Conservation (phyloP, 2,113 vertebrate genomes). For the Platichthys stellatus region DNA sequence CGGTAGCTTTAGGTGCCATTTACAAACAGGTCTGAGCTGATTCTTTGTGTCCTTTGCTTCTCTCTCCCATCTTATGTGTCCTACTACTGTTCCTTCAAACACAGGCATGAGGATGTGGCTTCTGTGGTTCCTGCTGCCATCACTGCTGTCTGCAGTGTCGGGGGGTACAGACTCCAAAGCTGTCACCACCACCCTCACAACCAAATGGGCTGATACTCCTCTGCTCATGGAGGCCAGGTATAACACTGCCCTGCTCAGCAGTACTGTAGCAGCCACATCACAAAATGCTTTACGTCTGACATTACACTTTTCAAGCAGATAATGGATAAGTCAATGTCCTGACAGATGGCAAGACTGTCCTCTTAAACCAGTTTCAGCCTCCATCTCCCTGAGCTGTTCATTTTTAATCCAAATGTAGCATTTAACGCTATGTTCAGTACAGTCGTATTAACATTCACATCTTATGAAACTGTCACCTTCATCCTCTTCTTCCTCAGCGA, state of each 20-base stretch:
- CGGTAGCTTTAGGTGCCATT: neutral
- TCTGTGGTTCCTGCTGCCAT: conserved; percentile 76
- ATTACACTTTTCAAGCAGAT: conserved; percentile 15
- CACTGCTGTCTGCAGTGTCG: conserved; percentile 79
- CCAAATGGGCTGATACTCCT: conserved; percentile 94
- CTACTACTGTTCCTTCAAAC: conserved; percentile 32
- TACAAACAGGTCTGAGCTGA: neutral
- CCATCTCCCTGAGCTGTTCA: neutral
- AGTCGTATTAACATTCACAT: neutral
- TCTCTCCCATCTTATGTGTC: neutral
- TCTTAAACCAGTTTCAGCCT: conserved; percentile 26
- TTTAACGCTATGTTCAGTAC: neutral
- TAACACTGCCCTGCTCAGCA: conserved; percentile 24
- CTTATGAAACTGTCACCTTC: conserved; percentile 13
- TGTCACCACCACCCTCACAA: conserved; percentile 92
- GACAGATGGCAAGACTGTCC: conserved; percentile 2
- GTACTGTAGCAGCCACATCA: conserved; percentile 6
- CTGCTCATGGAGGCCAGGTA: conserved; percentile 95
- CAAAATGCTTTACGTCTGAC: neutral
- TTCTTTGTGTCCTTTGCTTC: neutral
- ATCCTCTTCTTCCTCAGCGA: conserved; percentile 84
- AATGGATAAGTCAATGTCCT: conserved; percentile 35
- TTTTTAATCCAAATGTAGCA: neutral
- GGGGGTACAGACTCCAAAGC: conserved; percentile 91
- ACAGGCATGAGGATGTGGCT: conserved; percentile 84